Percentiles rank a stretch among this genome's conserved stretches.
Conservation (phyloP, 2,113 vertebrate genomes). For the Atlantisia rogersi region DNA sequence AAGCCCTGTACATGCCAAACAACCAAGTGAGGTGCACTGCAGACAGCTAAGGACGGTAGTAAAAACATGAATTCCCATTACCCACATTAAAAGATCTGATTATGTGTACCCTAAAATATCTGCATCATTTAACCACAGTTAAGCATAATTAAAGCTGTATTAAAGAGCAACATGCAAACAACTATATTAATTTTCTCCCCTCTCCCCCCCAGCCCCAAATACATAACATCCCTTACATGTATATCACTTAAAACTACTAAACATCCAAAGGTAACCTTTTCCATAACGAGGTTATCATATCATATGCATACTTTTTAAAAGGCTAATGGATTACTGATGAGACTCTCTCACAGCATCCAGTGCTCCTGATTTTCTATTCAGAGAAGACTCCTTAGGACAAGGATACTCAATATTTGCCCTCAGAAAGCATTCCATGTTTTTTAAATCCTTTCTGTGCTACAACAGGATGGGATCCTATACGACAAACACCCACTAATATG, state of each 20-base stretch:
- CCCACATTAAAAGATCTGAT: background rate
- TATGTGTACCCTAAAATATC: background rate
- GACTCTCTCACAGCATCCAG: background rate
- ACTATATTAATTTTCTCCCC: background rate
- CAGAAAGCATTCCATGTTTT: background rate
- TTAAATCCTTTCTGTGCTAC: background rate
- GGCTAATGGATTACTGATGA: background rate
- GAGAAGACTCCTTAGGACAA: background rate
- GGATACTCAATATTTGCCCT: background rate
- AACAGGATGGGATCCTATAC: background rate
- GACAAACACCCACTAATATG: background rate
- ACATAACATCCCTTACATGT: background rate
- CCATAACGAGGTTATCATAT: background rate
- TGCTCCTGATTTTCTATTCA: background rate
- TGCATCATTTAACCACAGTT: background rate
- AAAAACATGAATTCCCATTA: conserved; percentile 33
- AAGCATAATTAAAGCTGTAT: background rate
- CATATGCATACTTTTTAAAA: background rate
- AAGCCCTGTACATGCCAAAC: background rate
- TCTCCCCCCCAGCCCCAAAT: background rate
- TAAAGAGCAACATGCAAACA: background rate
- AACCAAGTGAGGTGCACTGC: background rate
- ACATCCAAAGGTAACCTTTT: background rate
- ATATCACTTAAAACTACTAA: background rate
- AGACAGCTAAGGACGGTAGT: background rate